Conservation (phyloP, 2,797 vertebrate species). For the Lagodon rhomboides region DNA sequence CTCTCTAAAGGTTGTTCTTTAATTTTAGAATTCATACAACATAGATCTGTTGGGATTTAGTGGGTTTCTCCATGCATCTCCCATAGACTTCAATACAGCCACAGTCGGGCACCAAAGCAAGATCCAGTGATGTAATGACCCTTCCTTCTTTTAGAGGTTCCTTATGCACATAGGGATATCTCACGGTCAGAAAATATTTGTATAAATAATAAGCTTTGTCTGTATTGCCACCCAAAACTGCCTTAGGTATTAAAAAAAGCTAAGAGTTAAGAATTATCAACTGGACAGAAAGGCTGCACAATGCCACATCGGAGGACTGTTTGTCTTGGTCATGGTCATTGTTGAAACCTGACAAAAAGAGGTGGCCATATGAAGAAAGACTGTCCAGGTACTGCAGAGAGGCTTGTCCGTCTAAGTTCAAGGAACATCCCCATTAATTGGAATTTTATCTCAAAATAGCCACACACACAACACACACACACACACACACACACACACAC, state of each 20-base stretch:
- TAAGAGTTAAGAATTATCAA: conserved; percentile 20
- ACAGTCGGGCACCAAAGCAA: too few relatives aligned
- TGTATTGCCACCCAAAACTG: conserved; percentile 19
- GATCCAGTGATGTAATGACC: too few relatives aligned
- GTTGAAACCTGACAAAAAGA: conserved; percentile 6
- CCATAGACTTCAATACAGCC: too few relatives aligned
- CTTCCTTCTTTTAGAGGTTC: too few relatives aligned
- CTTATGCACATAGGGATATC: not conserved
- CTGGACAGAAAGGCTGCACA: conserved; percentile 13
- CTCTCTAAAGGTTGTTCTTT: too few relatives aligned
- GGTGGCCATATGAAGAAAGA: conserved; percentile 24
- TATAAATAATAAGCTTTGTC: conserved; percentile 17
- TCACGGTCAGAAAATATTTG: conserved; percentile 21
- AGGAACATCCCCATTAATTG: conserved; percentile 55
- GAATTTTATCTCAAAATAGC: conserved; percentile 62
- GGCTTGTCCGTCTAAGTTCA: conserved; percentile 12
- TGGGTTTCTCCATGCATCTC: too few relatives aligned
- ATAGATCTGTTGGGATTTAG: too few relatives aligned
- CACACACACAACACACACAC: conserved; percentile 13
- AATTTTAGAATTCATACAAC: too few relatives aligned
- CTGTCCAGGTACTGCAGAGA: conserved; percentile 14
- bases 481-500: conserved; percentile 6
- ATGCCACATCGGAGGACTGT: conserved; percentile 16
- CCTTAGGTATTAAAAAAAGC: conserved; percentile 3
- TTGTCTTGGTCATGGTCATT: conserved; percentile 25